phyloP scores from a whole-genome alignment of 1,140 invertebrate species.

The Harpegnathos saltator region DNA sequence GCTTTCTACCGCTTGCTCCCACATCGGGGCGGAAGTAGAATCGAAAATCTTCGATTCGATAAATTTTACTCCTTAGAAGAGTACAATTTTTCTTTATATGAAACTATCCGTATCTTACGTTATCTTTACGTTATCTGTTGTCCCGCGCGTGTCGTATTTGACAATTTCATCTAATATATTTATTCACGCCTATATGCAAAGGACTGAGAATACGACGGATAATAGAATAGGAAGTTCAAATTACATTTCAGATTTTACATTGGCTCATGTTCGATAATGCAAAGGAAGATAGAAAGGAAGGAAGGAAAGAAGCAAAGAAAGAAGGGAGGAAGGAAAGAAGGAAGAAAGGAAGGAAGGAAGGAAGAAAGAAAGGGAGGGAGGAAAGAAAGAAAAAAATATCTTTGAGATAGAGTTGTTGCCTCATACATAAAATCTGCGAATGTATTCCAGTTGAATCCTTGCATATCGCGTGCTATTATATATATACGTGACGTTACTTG shows the following conservation, averaged over 20 bases:
- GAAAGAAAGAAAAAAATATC: background rate
- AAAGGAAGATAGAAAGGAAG: too few species aligned
- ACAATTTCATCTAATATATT: slow-evolving; percentile 14
- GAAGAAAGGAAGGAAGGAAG: background rate
- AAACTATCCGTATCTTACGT: too few species aligned
- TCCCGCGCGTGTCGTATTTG: background rate
- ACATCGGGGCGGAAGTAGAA: background rate
- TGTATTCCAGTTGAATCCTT: slow-evolving; percentile 3
- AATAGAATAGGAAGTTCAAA: background rate
- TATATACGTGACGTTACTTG: background rate
- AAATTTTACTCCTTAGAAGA: too few species aligned
- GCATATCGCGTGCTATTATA: background rate
- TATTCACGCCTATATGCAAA: background rate
- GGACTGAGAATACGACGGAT: background rate
- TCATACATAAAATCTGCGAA: background rate
- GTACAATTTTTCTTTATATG: too few species aligned
- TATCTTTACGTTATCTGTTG: too few species aligned
- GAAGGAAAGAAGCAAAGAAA: background rate
- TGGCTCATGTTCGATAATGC: background rate
- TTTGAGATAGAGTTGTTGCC: background rate
- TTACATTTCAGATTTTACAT: background rate
- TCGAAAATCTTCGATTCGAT: too few species aligned
- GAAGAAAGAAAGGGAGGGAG: too few species aligned
- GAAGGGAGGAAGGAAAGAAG: background rate
- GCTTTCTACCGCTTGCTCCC: background rate